These are phyloP conservation scores for Sciaenops ocellatus DNA, from an alignment of 2,797 vertebrate species.

Conservation along the genomic window DNA sequence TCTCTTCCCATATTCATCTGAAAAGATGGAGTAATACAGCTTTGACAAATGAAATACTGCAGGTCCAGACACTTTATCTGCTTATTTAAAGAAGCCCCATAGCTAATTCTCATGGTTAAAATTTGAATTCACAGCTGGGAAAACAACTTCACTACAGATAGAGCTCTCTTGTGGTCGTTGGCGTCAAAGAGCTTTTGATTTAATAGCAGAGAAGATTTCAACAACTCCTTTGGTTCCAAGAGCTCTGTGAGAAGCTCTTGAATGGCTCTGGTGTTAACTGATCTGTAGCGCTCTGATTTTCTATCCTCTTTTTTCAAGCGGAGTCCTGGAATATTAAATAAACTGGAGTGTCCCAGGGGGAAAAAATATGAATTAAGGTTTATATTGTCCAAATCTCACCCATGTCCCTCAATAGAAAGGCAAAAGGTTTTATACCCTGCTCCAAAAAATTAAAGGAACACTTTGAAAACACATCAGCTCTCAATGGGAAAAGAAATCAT, in stretches of 20 bases:
- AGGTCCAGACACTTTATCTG: conserved; percentile 39
- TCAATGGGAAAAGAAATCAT: too few species aligned
- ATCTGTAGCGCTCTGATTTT: conserved; percentile 26
- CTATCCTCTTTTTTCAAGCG: conserved; percentile 22
- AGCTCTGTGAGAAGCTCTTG: conserved; percentile 43
- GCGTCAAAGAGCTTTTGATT: conserved; percentile 61
- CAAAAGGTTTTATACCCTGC: too few species aligned
- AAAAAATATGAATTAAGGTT: conserved; percentile 17
- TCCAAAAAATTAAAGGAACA: too few species aligned
- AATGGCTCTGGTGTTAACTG: conserved; percentile 40
- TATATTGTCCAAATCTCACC: background rate
- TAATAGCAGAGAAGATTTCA: conserved; percentile 49
- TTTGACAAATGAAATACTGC: conserved; percentile 43
- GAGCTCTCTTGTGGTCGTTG: conserved; percentile 40
- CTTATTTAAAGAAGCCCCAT: conserved; percentile 30
- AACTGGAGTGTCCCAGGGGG: conserved; percentile 1
- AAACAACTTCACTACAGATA: conserved; percentile 23
- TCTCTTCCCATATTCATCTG: conserved; percentile 9
- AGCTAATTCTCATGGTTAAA: conserved; percentile 37
- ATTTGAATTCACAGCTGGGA: conserved; percentile 52
- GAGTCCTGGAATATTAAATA: conserved; percentile 43
- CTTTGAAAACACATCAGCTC: too few species aligned
- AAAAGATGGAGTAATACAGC: conserved; percentile 21
- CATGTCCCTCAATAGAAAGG: too few species aligned
- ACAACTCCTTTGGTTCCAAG: conserved; percentile 41